Base-by-base conservation (phyloP, 2,113 vertebrate genomes). In the Gopherus flavomarginatus region DNA sequence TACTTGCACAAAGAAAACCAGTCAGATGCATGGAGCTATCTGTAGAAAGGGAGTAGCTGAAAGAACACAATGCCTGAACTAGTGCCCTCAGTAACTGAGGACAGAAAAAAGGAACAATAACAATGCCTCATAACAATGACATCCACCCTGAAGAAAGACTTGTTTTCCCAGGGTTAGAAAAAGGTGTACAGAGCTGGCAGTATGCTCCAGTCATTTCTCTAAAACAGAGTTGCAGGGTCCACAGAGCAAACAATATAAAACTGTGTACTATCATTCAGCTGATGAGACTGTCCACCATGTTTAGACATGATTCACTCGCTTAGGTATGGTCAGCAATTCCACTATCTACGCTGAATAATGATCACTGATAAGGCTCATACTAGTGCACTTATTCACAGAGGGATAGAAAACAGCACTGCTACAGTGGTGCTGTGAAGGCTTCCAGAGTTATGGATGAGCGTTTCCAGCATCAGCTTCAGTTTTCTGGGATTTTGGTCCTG, bases 181-280 rank as follows among this genome's bases (percentile, higher is more conserved):
- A 62, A n/a, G 4, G 0, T 53, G 59, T n/a, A 24, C 1, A 6
- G 47, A 72, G 77, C 31, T 65, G 59, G 38, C 38, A 3, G n/a
- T 2, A 69, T 1, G 57, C 56, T n/a, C 56, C 17, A 22, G 22
- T 27, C 5, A 0, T 3, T 54, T 69, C 57, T 72, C n/a, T 38
- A n/a, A 72, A 38, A 19, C 35, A 10, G 16, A 38, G n/a, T 38
- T 72, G n/a, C 79, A 35, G 57, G 9, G 2, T 11, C 13, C 50
- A 8, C 65, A 4, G 5, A 24, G 24, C 5, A 59, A 2, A 31
- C 83, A 11, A 5, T 5, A 31, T 2, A 21, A 38, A 13, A 3
- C 47, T 0, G 11, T 21, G 0, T 3, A 26, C 49, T 22, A 2
- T 5, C 47, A 47, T 59, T 1, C 0, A 17, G 8, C 11, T 1